Percentiles rank a stretch among this genome's conserved stretches.
Conservation (phyloP, 64 coral and sea anemone genomes). For the Stichodactyla helianthus region DNA sequence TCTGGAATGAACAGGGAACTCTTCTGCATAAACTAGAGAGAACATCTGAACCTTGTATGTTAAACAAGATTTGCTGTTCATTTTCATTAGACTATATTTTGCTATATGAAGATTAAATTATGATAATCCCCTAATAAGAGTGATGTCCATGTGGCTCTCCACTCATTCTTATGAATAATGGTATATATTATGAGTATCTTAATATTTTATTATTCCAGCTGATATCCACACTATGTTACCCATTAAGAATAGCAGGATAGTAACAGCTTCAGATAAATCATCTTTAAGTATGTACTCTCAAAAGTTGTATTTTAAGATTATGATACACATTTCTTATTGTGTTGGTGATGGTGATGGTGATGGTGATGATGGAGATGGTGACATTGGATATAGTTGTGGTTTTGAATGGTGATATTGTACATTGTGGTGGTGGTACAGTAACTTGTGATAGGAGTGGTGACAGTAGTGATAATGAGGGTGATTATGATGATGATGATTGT, state of each 20-base stretch:
- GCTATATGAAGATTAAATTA: too few species aligned
- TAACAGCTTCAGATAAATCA: slow-evolving; percentile 76
- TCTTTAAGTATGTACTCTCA: slow-evolving; percentile 48
- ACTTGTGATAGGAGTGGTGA: too few species aligned
- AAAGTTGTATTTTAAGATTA: not conserved
- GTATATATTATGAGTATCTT: not conserved
- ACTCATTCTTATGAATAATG: too few species aligned
- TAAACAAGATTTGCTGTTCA: not conserved
- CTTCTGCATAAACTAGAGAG: slow-evolving; percentile 63
- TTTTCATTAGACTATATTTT: too few species aligned
- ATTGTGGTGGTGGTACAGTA: too few species aligned
- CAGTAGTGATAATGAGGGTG: too few species aligned
- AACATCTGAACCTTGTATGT: slow-evolving; percentile 73
- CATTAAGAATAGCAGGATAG: slow-evolving; percentile 85
- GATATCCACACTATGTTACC: slow-evolving; percentile 89
- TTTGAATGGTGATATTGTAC: slow-evolving; percentile 22
- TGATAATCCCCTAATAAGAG: too few species aligned
- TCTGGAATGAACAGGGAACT: slow-evolving; percentile 78
- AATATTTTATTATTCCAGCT: slow-evolving; percentile 33
- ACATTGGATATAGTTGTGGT: slow-evolving; percentile 33
- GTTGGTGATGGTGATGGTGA: too few species aligned
- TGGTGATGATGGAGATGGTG: too few species aligned
- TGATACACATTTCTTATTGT: not conserved
- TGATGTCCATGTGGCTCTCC: too few species aligned
- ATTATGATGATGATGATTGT: too few species aligned